Evolutionary conservation across 2,113 vertebrate species (phyloP), one percentile per base, ranked within the genome.

Genomic region (Puma concolor): DNA sequence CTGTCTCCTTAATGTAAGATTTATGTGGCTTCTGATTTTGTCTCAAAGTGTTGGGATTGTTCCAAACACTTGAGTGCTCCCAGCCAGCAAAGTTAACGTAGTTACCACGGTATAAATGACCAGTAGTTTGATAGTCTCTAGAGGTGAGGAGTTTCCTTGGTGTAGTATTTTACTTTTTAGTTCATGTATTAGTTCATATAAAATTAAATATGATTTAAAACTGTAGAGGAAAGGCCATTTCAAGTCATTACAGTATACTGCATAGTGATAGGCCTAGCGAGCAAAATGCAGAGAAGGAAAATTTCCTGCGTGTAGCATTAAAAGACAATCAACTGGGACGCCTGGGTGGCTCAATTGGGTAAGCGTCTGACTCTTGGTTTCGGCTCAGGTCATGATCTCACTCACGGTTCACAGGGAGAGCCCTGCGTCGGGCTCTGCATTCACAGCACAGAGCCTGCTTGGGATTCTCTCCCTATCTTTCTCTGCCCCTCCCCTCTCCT

Each of bases 141-240:
- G 91, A 50, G 4, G 17, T 76, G 41, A 41, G 17, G 27, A 7
- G 23, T 94, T 89, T 83, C 4, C 38, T 84, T 74, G 76, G 44
- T 77, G 27, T 95, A 67, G 36, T 91, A 44, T 27, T 19, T 72
- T 91, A 38, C 36, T 95, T 41, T 44, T 77, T 67, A 80, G 64
- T 85, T 97, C 69, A 67, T 17, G 54, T 93, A 41, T 77, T 38
- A 64, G 57, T 85, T 97, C 38, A 48, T 19, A 54, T 95, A 77
- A 93, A 52, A 52, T 60, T 66, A 48, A 57, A 7, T 88, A 17
- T 21, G 31, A 80, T 77, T 63, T 87, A 79, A 93, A 94, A 54
- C 83, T 91, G 11, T 80, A n/a, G 14, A 74, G 63, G 19, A 44
- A 60, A 52, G 80, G 21, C n/a, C 41, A 60, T 82, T 60, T 92